Evolutionary conservation across 2,888 invertebrate genomes (phyloP), one percentile per base, ranked within the genome.

Genomic region (Andrena dorsata): DNA sequence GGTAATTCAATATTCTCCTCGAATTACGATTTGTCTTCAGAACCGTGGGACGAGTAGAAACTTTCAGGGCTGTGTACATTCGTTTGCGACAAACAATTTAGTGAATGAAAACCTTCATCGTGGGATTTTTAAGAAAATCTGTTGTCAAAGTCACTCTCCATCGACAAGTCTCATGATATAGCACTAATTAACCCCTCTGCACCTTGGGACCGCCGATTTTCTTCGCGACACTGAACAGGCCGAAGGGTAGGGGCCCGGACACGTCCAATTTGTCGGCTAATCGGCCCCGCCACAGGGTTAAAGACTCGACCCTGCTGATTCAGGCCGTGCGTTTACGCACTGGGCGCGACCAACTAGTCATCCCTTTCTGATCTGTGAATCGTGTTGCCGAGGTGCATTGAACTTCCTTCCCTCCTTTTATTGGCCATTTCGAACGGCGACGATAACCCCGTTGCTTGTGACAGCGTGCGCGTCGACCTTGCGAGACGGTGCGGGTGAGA

Each of bases 301-400:
- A 88, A 87, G 78, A 83, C 76, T 81, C 82, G 75, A 79, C 79
- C 78, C 66, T 51, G 65, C 64, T 72, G 83, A 87, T 85, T 58
- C 68, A 49, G 68, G 76, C 76, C 81, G 79, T 81, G 76, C 83
- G 81, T 87, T 89, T 86, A 88, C 85, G 87, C 80, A 72, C 74
- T 23, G 65, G 61, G 61, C 65, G 82, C 76, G 75, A 84, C 88
- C 87, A 90, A 88, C 90, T 87, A 88, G 86, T 87, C 84, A 89
- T 90, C 90, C 90, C 84, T 90, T 90, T 90, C 89, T 89, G 87
- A 90, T 90, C 90, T 88, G 89, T 87, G 86, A 84, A 75, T 83
- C 51, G 73, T 49, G 58, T 51, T 71, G 4, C 68, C 71, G 76
- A 72, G 53, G 61, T 35, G 58, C 80, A 81, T 80, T 61, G 66